Conservation (phyloP, 2,113 vertebrate genomes). For the Eulemur macaco region DNA sequence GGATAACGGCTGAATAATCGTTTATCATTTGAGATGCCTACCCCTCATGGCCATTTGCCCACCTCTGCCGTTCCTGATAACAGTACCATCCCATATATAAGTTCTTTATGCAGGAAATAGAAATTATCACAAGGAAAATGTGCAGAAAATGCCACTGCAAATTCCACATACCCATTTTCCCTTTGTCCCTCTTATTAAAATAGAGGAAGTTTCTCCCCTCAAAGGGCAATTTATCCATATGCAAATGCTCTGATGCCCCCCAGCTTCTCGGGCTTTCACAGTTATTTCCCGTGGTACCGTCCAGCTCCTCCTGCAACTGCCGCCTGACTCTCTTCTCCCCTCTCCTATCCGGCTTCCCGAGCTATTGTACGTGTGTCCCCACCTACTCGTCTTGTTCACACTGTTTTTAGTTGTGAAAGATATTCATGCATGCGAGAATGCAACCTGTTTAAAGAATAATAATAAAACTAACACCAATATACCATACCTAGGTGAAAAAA, state of each 20-base stretch:
- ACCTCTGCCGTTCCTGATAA: neutral
- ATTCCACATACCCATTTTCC: neutral
- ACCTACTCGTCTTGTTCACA: neutral
- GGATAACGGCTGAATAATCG: no score
- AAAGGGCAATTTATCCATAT: fast-evolving
- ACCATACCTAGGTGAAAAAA: neutral
- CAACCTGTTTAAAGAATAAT: neutral
- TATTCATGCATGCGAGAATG: neutral
- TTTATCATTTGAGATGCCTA: neutral
- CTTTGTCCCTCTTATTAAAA: neutral
- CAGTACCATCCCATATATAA: fast-evolving
- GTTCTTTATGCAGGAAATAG: neutral
- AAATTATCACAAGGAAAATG: neutral
- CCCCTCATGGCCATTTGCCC: fast-evolving
- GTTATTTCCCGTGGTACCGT: fast-evolving
- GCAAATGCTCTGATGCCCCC: fast-evolving
- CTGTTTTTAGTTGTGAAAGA: neutral
- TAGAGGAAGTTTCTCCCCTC: neutral
- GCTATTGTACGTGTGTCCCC: fast-evolving
- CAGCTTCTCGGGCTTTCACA: neutral
- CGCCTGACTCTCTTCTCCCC: neutral
- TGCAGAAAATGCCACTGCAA: neutral
- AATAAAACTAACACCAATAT: neutral
- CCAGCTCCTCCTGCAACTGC: neutral
- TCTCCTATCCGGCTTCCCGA: neutral